phyloP scores from a whole-genome alignment of 1,140 invertebrate species.

The Stegodyphus dumicola region DNA sequence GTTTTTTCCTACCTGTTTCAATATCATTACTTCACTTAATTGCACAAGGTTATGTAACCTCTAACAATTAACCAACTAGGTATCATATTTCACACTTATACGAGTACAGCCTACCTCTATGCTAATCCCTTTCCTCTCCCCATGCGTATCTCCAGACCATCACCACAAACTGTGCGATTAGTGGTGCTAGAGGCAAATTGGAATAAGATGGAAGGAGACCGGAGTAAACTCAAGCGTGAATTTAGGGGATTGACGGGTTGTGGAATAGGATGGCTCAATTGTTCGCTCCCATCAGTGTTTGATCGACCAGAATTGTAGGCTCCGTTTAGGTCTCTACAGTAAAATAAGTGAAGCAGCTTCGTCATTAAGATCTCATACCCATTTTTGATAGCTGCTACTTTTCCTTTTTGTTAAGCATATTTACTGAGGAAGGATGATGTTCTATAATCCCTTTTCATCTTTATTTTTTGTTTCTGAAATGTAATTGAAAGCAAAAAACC shows the following conservation, averaged over 20 bases:
- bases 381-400: constrained; percentile 17
- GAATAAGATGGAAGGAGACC: constrained; percentile 40
- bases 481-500: too few relatives aligned
- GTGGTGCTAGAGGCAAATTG: constrained; percentile 51
- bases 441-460: too few relatives aligned
- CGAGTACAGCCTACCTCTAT: constrained; percentile 7
- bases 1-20: too few relatives aligned
- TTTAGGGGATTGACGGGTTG: constrained; percentile 36
- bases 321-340: constrained; percentile 26
- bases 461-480: too few relatives aligned
- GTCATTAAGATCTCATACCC: constrained; percentile 17
- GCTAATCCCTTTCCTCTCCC: constrained; percentile 33
- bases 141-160: constrained; percentile 30
- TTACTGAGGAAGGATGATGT: too few relatives aligned
- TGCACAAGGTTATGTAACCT: constrained; percentile 18
- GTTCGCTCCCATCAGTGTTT: constrained; percentile 56
- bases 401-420: too few relatives aligned
- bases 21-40: constrained; percentile 3
- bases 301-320: constrained; percentile 51
- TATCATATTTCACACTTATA: constrained; percentile 31
- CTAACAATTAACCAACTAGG: constrained; percentile 31
- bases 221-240: constrained; percentile 21
- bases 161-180: constrained; percentile 55
- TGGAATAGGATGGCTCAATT: constrained; percentile 37
- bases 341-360: constrained; percentile 37